Evolutionary conservation across 2,888 invertebrate genomes (phyloP), one percentile per base, ranked within the genome.

Genomic region (Gymnoscelis rufifasciata): DNA sequence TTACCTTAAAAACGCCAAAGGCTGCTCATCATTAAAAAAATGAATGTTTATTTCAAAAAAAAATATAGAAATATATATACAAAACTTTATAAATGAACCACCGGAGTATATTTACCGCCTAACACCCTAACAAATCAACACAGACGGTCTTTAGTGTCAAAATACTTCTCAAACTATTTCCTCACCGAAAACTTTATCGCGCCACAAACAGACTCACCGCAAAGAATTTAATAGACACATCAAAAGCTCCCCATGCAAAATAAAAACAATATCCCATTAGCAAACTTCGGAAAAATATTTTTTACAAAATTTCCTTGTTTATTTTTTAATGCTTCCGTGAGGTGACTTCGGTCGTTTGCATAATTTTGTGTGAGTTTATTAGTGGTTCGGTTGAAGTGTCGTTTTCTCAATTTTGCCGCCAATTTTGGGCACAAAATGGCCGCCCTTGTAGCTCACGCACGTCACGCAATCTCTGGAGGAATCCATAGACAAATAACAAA

Each of bases 351-450:
- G 68, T 68, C 69, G 72, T 75, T 77, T 68, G 76, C 73, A 80
- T 78, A 76, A 76, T 72, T 74, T 69, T 57, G 63, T 62, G 66
- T 64, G 62, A 64, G 64, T 71, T 70, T 67, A 69, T 53, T 56
- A 62, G 61, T 57, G 62, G 66, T 63, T 63, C 52, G 54, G 57
- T 65, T 66, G 70, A 81, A 81, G 83, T 84, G 83, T 81, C 72
- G 78, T 82, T 83, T 76, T 80, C 78, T 79, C 77, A 78, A 83
- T 83, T 83, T 81, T 74, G 70, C 80, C 76, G 76, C 78, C 80
- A 83, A 82, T 83, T 81, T 81, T 66, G 68, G 74, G 69, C 63
- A 72, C 83, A 83, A 84, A 81, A 86, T 86, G 83, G 82, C 78
- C 68, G 74, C 66, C 65, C 64, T 68, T 71, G 62, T 61, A 59